phyloP scores from a whole-genome alignment of 2,113 vertebrate species.

The Oncorhynchus gorbuscha region DNA sequence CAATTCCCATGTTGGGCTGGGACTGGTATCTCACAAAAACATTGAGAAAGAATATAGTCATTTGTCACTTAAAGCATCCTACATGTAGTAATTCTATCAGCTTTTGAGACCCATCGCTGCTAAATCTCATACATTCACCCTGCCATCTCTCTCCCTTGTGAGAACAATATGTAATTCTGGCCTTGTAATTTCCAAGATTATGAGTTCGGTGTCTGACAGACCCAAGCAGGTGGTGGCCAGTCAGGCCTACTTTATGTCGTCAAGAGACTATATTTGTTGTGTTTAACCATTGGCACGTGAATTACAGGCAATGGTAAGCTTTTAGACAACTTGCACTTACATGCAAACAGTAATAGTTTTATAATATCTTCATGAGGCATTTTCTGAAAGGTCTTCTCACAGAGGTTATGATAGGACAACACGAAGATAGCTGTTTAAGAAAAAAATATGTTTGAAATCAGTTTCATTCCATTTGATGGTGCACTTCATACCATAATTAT shows the following conservation, averaged over 20 bases:
- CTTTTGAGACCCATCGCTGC: slow-evolving; percentile 4
- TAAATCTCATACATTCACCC: slow-evolving; percentile 9
- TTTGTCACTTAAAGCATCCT: no score
- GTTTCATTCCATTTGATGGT: background rate
- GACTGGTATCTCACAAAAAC: no score
- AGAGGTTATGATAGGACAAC: background rate
- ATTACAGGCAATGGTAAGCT: no score
- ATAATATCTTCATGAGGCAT: no score
- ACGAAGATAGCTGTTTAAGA: background rate
- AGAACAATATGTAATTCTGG: slow-evolving; percentile 11
- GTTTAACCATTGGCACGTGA: no score
- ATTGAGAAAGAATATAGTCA: no score
- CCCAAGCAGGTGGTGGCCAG: slow-evolving; percentile 12
- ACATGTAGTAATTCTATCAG: background rate
- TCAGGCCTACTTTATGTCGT: background rate
- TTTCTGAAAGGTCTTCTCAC: background rate
- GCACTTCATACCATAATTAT: background rate
- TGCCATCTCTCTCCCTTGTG: slow-evolving; percentile 7
- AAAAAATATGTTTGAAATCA: background rate
- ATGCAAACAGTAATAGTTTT: no score
- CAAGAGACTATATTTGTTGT: no score
- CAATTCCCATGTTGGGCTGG: no score
- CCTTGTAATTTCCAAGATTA: background rate
- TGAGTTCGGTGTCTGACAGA: background rate
- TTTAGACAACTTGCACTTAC: no score